Evolutionary conservation across 2,113 vertebrate genomes (phyloP), one percentile per base, ranked within the genome.

Genomic region (Hylia prasina): DNA sequence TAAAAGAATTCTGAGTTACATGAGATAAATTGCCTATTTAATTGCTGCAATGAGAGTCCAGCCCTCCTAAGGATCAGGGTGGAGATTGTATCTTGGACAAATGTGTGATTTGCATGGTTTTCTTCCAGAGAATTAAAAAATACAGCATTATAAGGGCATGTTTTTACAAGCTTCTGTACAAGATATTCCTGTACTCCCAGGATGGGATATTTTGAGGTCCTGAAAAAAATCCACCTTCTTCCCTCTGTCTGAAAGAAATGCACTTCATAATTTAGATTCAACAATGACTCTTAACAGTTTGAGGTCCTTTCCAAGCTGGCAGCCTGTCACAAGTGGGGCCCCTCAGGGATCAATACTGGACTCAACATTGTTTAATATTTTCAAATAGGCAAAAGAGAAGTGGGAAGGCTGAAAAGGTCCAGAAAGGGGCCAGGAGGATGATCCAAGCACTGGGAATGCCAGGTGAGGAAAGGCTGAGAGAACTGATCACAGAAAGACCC

Each of bases 91-190:
- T 8, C n/a, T 51, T n/a, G 24, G 28, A 44, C 4, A 73, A 81
- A 70, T 23, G 3, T 39, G 23, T 47, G 37, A 39, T 78, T 72
- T 77, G 48, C 10, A 12, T 47, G 0, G 23, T 56, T 84, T 78
- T 73, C n/a, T 92, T 28, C 9, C 30, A 75, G 15, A 53, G 7
- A 85, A 85, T 24, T 57, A 14, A 53, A 82, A 87, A 48, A 73
- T 11, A 17, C 20, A 56, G 11, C 19, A 22, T 28, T 2, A 1
- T 35, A 56, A 47, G 3, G 23, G 4, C 0, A 21, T 5, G 16
- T 5, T 47, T 82, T 56, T 23, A 61, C 21, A 72, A 72, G 17
- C 7, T 72, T 42, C 35, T 54, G 28, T 35, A 69, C 35, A 87
- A 61, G 27, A 35, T 4, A 51, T 44, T 87, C 14, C 15, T 73